Evolutionary conservation across 1,140 invertebrate genomes (phyloP).

Genomic region (Cydia strobilella): DNA sequence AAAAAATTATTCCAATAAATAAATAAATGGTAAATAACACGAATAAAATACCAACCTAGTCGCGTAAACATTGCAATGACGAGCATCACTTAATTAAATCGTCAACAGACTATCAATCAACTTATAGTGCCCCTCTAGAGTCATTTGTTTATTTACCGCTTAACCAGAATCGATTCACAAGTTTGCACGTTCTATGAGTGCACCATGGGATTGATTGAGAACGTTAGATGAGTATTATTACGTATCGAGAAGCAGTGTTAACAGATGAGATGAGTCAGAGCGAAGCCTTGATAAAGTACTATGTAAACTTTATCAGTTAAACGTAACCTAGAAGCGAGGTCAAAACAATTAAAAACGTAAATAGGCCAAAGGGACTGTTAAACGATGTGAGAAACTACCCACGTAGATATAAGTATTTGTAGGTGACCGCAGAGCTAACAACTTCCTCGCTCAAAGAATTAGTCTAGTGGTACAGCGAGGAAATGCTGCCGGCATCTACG

Average conservation of each 20-base stretch:
- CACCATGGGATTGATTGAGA: neutral
- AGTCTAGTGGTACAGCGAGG: no score
- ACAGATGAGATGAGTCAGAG: neutral
- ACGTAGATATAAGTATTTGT: no score
- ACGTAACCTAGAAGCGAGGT: neutral
- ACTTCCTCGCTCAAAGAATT: no score
- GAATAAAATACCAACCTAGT: neutral
- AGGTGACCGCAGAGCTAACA: no score
- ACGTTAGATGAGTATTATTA: neutral
- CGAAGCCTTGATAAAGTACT: neutral
- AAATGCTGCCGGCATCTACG: no score
- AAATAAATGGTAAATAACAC: no score
- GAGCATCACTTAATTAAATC: conserved; percentile 11
- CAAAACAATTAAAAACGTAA: neutral
- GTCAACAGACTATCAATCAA: neutral
- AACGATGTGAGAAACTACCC: no score
- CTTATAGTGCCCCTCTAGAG: neutral
- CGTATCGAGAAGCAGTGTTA: neutral
- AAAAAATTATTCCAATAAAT: no score
- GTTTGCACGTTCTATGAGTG: conserved; percentile 40
- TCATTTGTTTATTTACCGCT: conserved; percentile 13
- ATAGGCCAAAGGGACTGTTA: neutral
- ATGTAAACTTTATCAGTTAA: neutral
- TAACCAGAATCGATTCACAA: conserved; percentile 36
- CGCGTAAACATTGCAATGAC: neutral